A percentile compares a stretch with the other conserved stretches of the same genome.
phyloP scores from a whole-genome alignment of 2,797 vertebrate species.

The Ctenopoma kingsleyae region DNA sequence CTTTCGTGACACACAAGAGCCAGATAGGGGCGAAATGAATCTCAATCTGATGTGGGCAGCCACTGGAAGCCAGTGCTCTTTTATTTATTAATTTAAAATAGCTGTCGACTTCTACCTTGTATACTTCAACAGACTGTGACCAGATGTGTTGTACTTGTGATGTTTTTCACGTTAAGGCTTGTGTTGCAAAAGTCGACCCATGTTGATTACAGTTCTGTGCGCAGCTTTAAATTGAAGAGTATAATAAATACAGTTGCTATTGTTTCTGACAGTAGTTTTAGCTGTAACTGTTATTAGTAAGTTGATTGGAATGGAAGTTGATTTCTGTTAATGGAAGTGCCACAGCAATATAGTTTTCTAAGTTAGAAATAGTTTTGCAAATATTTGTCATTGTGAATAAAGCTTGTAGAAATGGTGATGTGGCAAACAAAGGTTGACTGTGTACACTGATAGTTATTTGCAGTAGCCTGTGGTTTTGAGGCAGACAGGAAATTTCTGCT shows the following conservation, averaged over 20 bases:
- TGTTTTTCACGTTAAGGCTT: conserved; percentile 1
- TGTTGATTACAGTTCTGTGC: background rate
- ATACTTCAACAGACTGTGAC: conserved; percentile 15
- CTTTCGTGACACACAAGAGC: no score
- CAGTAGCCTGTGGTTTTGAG: background rate
- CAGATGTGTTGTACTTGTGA: background rate
- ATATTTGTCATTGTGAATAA: background rate
- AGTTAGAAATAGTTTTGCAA: background rate
- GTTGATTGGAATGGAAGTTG: no score
- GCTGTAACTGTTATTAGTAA: no score
- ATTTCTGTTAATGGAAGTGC: background rate
- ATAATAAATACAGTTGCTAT: no score
- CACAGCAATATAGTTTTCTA: background rate
- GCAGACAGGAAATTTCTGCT: no score
- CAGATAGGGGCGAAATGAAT: no score
- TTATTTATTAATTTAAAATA: no score
- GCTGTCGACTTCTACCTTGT: conserved; percentile 21
- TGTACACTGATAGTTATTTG: background rate
- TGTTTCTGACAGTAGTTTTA: no score
- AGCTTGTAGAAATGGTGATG: background rate
- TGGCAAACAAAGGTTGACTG: background rate
- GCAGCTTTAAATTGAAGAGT: background rate
- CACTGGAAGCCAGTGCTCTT: no score
- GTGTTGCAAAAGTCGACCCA: background rate
- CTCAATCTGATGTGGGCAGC: no score